phyloP scores from a whole-genome alignment of 2,797 vertebrate species.

The Chaetophractus vellerosus region DNA sequence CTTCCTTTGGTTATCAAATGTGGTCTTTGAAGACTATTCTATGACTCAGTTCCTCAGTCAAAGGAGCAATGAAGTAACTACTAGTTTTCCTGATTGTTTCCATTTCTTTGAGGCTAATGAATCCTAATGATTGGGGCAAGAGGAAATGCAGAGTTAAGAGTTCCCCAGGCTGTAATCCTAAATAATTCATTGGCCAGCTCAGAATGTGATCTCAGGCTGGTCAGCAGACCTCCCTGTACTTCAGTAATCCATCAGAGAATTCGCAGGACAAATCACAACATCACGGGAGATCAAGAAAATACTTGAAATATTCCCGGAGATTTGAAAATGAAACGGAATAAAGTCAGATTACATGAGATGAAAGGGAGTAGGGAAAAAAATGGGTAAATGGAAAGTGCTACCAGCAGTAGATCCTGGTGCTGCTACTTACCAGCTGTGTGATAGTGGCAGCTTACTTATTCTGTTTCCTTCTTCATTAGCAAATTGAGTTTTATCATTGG shows the following conservation, averaged over 20 bases:
- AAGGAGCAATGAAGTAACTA: constrained; percentile 2
- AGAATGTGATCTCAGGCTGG: not conserved
- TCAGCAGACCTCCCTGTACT: not conserved
- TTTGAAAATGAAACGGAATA: constrained; percentile 5
- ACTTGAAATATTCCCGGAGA: not conserved
- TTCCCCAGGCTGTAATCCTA: not conserved
- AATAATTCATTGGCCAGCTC: not conserved
- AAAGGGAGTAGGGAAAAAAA: not conserved
- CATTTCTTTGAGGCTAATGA: not conserved
- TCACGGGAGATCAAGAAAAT: not conserved
- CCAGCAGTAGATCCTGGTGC: not conserved
- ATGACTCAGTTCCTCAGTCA: not conserved
- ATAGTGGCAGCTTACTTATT: not conserved
- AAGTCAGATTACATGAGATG: not conserved
- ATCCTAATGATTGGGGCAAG: not conserved
- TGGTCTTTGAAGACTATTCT: not conserved
- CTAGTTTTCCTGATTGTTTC: not conserved
- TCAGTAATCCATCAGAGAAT: not conserved
- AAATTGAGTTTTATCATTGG: not conserved
- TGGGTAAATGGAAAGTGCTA: not conserved
- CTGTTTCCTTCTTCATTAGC: not conserved
- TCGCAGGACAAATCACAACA: not conserved
- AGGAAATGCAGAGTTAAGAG: not conserved
- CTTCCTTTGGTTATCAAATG: constrained; percentile 26
- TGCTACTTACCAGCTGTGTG: not conserved